A percentile compares a stretch with the other conserved stretches of the same genome.
These are phyloP conservation scores for Tachystola acroxantha DNA, from an alignment of 2,888 invertebrate species.

Conservation along the genomic window DNA sequence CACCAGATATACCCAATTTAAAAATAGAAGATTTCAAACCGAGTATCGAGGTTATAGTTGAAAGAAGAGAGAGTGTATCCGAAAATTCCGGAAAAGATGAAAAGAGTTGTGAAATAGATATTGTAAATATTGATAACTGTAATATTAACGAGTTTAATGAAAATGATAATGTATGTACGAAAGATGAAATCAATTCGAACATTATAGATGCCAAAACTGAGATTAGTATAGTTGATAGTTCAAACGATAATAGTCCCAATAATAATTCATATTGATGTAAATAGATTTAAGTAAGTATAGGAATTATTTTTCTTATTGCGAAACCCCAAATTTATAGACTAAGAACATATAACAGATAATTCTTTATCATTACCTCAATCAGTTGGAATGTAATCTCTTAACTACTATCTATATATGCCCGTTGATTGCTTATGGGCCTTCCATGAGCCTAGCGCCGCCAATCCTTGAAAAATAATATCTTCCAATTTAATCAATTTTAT, in stretches of 20 bases:
- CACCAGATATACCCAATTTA: constrained; percentile 46
- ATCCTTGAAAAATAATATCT: too few species aligned
- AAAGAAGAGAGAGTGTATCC: constrained; percentile 44
- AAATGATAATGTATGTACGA: constrained; percentile 36
- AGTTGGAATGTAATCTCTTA: too few species aligned
- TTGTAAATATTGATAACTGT: constrained; percentile 29
- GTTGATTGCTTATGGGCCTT: too few species aligned
- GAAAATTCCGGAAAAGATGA: constrained; percentile 30
- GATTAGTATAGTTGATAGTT: constrained; percentile 35
- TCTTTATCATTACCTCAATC: too few species aligned
- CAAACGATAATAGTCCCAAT: constrained; percentile 62
- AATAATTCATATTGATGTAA: constrained; percentile 61
- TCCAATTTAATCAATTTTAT: too few species aligned
- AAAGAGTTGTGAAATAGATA: constrained; percentile 43
- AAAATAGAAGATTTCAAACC: constrained; percentile 47
- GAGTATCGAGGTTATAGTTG: constrained; percentile 53
- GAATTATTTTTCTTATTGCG: too few species aligned
- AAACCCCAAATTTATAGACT: too few species aligned
- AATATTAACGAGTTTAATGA: constrained; percentile 27
- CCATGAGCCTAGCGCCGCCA: too few species aligned
- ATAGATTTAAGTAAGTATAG: too few species aligned
- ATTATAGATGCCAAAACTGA: constrained; percentile 46
- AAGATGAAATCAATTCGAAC: constrained; percentile 68
- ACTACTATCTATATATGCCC: too few species aligned
- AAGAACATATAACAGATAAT: too few species aligned